Percentiles rank a stretch among this genome's conserved stretches.
phyloP scores from a whole-genome alignment of 2,888 invertebrate genomes.

The Hydriomena furcata region DNA sequence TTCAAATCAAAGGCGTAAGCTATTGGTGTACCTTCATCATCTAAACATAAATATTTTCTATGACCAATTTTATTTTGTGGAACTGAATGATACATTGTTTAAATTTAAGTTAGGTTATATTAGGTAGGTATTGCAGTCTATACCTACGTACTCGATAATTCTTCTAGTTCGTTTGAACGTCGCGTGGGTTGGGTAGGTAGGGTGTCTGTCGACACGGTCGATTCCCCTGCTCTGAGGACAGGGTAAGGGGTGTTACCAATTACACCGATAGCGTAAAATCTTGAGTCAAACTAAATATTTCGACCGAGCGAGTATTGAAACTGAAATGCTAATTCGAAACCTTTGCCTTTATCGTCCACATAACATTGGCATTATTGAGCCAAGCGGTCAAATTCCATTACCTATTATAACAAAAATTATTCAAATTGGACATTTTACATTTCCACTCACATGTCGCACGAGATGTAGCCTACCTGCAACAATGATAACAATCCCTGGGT shows the following conservation, averaged over 20 bases:
- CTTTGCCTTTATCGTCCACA: slow-evolving; percentile 1
- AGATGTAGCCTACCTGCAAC: slow-evolving; percentile 47
- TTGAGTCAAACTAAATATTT: slow-evolving; percentile 13
- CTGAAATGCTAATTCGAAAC: slow-evolving; percentile 2
- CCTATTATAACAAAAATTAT: slow-evolving; percentile 14
- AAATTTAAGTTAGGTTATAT: too few relatives aligned
- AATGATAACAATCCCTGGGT: slow-evolving; percentile 61
- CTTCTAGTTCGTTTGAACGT: slow-evolving; percentile 11
- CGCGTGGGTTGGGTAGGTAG: slow-evolving; percentile 31
- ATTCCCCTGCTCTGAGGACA: slow-evolving; percentile 37
- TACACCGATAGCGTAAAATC: slow-evolving; percentile 33
- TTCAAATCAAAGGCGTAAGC: background rate
- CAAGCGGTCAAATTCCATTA: slow-evolving; percentile 18
- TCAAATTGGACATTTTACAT: slow-evolving; percentile 29
- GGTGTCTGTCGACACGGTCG: slow-evolving; percentile 42
- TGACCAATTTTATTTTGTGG: background rate
- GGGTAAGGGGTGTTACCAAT: slow-evolving; percentile 30
- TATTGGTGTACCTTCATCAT: background rate
- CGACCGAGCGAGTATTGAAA: background rate
- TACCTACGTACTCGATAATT: slow-evolving; percentile 2
- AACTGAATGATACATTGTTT: too few relatives aligned
- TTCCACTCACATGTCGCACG: slow-evolving; percentile 27
- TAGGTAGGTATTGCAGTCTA: background rate
- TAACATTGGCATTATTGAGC: slow-evolving; percentile 4
- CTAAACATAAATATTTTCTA: slow-evolving; percentile 2